Evolutionary conservation across 2,888 invertebrate genomes (phyloP).

Genomic region (Yponomeuta malinellus): DNA sequence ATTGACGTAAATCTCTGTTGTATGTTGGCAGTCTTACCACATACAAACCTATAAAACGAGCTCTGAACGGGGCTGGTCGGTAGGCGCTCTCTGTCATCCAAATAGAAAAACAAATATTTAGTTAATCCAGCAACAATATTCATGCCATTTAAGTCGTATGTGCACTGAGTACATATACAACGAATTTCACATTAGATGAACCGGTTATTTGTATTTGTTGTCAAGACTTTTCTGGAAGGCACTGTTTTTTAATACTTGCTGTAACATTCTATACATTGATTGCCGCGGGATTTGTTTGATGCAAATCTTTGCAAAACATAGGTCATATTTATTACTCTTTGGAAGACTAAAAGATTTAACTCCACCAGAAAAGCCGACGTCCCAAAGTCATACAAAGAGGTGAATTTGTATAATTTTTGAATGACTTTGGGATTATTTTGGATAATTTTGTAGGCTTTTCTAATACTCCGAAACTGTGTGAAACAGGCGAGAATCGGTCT

Average conservation of each 20-base stretch:
- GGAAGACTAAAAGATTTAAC: neutral
- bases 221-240: neutral
- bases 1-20: constrained; percentile 32
- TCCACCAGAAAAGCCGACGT: neutral
- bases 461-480: neutral
- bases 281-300: too few relatives aligned
- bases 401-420: neutral
- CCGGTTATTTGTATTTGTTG: neutral
- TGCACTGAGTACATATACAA: neutral
- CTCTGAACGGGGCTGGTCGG: constrained; percentile 19
- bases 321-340: neutral
- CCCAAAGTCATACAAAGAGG: neutral
- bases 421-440: neutral
- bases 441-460: neutral
- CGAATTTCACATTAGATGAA: neutral
- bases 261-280: too few relatives aligned
- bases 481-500: too few relatives aligned
- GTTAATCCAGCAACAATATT: constrained; percentile 39
- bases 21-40: constrained; percentile 74
- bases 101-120: constrained; percentile 48
- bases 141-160: neutral
- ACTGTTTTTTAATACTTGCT: neutral
- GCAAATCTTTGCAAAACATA: too few relatives aligned
- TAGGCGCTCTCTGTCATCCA: constrained; percentile 6
- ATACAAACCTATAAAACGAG: constrained; percentile 69